These are phyloP conservation scores for Varanus komodoensis DNA, from an alignment of 2,113 vertebrate species.

Conservation along the genomic window DNA sequence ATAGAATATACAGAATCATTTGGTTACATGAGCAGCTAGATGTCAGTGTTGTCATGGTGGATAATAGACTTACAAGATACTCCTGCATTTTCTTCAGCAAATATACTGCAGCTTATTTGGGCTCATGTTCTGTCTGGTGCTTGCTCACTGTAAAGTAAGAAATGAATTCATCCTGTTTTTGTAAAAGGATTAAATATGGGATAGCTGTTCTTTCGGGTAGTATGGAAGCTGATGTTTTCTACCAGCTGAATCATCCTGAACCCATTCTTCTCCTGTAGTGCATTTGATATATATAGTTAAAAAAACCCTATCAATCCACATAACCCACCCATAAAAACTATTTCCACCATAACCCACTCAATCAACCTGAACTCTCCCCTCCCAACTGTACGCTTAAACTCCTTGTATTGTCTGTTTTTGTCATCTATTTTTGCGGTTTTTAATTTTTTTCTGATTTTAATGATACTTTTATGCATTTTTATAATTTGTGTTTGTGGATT, in stretches of 20 bases:
- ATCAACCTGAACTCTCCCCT: not conserved
- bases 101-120: not conserved
- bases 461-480: too few species aligned
- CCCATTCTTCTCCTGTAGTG: not conserved
- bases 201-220: not conserved
- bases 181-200: not conserved
- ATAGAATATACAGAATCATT: not conserved
- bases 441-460: too few species aligned
- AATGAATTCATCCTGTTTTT: not conserved
- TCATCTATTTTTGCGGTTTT: too few species aligned
- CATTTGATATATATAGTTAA: not conserved
- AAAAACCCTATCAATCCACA: not conserved
- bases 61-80: not conserved
- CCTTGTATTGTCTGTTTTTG: too few species aligned
- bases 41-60: constrained; percentile 29
- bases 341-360: not conserved
- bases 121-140: not conserved
- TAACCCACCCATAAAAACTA: too few species aligned
- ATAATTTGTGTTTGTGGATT: too few species aligned
- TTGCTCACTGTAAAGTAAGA: not conserved
- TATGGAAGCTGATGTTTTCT: not conserved
- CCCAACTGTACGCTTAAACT: not conserved
- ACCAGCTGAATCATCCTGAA: not conserved
- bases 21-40: constrained; percentile 15
- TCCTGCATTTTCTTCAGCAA: not conserved